These are phyloP conservation scores for Melipona beecheii DNA, from an alignment of 2,888 invertebrate genomes.

Conservation along the genomic window DNA sequence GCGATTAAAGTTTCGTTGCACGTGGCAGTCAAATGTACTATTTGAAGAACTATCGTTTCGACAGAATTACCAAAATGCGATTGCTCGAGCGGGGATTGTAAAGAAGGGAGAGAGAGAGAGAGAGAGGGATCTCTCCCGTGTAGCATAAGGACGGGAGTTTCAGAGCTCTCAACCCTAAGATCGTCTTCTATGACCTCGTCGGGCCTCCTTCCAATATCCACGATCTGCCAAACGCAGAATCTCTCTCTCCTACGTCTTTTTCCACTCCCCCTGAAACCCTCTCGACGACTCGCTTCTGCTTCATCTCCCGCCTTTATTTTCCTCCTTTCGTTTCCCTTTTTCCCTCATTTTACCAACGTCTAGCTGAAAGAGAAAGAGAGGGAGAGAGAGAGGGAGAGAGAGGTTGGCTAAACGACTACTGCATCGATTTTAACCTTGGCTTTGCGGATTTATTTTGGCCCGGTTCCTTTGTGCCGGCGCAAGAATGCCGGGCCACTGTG, in stretches of 20 bases:
- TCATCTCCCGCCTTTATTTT: conserved; percentile 44
- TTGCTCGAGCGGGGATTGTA: conserved; percentile 59
- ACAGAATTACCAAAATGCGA: conserved; percentile 50
- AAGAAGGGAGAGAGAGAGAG: conserved; percentile 26
- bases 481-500: conserved; percentile 33
- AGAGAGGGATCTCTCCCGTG: conserved; percentile 7
- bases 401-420: conserved; percentile 62
- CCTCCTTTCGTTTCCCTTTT: conserved; percentile 31
- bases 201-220: conserved; percentile 78
- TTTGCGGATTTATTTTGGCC: conserved; percentile 69
- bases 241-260: conserved; percentile 44
- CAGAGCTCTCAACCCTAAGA: conserved; percentile 51
- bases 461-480: conserved; percentile 37
- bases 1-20: too few species aligned
- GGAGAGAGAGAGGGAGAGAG: too few species aligned
- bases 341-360: conserved; percentile 18
- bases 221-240: conserved; percentile 79
- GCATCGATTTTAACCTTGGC: conserved; percentile 71
- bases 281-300: conserved; percentile 43
- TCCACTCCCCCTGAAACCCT: conserved; percentile 33
- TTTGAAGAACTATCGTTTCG: neutral
- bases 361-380: neutral
- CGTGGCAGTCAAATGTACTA: too few species aligned
- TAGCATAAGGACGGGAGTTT: conserved; percentile 51
- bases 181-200: conserved; percentile 64